Percentiles rank a stretch among this genome's conserved stretches.
Evolutionary conservation across 2,888 invertebrate genomes (phyloP).

Genomic region (Gryllus longicercus): DNA sequence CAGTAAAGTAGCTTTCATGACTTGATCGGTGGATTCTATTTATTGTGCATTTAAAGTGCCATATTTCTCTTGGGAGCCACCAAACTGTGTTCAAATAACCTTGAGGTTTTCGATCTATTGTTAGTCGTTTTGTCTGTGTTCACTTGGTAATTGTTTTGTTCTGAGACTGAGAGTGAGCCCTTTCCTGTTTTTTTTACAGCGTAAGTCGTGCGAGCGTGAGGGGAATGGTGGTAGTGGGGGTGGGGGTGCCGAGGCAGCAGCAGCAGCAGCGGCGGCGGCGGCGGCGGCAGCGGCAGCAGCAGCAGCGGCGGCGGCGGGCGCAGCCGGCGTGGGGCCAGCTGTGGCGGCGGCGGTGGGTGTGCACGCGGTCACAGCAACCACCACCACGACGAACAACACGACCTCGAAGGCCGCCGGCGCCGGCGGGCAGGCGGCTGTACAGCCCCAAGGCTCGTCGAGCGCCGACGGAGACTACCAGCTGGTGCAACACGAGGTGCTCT

Average conservation of each 20-base stretch:
- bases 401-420: constrained; percentile 54
- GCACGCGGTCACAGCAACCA: constrained; percentile 46
- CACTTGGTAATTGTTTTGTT: too few relatives aligned
- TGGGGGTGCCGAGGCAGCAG: constrained; percentile 47
- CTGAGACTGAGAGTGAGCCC: neutral
- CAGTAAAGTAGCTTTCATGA: too few relatives aligned
- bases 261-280: neutral
- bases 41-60: too few relatives aligned
- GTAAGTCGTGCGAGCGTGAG: constrained; percentile 61
- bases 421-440: constrained; percentile 39
- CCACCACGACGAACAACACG: constrained; percentile 77
- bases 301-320: neutral
- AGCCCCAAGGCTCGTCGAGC: constrained; percentile 65
- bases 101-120: too few relatives aligned
- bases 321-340: neutral
- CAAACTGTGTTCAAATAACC: too few relatives aligned
- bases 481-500: constrained; percentile 95
- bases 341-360: constrained; percentile 39
- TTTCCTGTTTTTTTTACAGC: constrained; percentile 45
- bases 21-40: too few relatives aligned
- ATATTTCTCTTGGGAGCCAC: too few relatives aligned
- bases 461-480: constrained; percentile 97
- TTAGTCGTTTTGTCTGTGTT: too few relatives aligned
- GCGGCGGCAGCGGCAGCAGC: neutral
- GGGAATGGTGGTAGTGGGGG: constrained; percentile 57